These are phyloP conservation scores for Chlamydotis undulata DNA, from an alignment of 2,113 vertebrate species.

Conservation along the genomic window DNA sequence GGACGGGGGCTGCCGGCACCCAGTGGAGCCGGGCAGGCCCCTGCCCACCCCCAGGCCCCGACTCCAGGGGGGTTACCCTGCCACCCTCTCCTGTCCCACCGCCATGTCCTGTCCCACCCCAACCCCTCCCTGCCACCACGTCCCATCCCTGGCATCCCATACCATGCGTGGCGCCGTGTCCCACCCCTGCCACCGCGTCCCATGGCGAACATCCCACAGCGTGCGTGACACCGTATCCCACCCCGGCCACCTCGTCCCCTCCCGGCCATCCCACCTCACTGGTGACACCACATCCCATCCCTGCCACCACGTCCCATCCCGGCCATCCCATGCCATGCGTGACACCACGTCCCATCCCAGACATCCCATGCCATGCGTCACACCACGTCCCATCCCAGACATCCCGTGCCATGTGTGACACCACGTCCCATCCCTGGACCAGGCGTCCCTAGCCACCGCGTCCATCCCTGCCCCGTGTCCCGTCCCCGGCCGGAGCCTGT, in stretches of 20 bases:
- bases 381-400: no score
- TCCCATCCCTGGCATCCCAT: background rate
- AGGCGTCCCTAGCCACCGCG: no score
- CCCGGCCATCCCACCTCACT: background rate
- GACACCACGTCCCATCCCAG: accelerated
- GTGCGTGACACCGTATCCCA: no score
- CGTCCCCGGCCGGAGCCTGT: background rate
- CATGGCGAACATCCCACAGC: no score
- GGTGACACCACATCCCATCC: no score
- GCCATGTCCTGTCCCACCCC: accelerated
- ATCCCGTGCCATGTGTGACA: background rate
- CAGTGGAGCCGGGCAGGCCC: background rate
- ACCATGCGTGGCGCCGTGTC: accelerated
- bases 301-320: no score
- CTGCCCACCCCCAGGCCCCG: background rate
- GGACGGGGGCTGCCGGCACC: background rate
- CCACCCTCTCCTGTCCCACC: background rate
- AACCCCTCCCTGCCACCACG: background rate
- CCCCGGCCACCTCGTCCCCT: accelerated
- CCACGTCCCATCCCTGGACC: accelerated
- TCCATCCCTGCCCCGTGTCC: background rate
- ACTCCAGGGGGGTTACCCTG: background rate
- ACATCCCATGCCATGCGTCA: accelerated
- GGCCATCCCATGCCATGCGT: no score
- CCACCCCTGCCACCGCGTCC: background rate